Evolutionary conservation across 2,113 vertebrate species (phyloP).

Genomic region (Macroglossus sobrinus): DNA sequence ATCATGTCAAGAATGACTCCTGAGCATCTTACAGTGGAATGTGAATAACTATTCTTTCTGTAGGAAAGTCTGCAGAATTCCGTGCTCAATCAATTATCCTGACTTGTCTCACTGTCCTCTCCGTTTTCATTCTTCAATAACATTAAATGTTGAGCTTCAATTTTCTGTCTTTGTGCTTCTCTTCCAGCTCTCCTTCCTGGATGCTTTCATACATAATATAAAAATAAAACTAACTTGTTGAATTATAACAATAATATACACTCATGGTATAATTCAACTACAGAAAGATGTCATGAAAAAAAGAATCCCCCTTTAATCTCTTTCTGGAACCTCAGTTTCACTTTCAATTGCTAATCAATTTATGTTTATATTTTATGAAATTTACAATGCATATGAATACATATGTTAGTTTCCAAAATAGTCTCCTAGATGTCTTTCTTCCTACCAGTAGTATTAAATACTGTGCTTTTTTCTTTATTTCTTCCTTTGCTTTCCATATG

Average conservation of each 20-base stretch:
- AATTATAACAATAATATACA: neutral
- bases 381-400: neutral
- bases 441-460: neutral
- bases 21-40: neutral
- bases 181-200: neutral
- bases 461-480: neutral
- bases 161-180: neutral
- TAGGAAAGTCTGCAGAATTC: neutral
- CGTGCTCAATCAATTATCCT: neutral
- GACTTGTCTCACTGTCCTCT: neutral
- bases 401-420: neutral
- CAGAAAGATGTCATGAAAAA: neutral
- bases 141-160: neutral
- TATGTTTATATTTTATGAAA: neutral
- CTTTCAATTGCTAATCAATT: neutral
- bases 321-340: neutral
- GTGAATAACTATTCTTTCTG: rapidly evolving
- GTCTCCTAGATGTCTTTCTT: neutral
- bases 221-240: neutral
- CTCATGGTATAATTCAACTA: neutral
- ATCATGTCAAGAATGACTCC: neutral
- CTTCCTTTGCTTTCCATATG: neutral
- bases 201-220: neutral
- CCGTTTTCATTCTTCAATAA: neutral
- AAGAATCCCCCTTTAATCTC: neutral